Conservation (phyloP, 2,113 vertebrate genomes). For the Peucedramus taeniatus region DNA sequence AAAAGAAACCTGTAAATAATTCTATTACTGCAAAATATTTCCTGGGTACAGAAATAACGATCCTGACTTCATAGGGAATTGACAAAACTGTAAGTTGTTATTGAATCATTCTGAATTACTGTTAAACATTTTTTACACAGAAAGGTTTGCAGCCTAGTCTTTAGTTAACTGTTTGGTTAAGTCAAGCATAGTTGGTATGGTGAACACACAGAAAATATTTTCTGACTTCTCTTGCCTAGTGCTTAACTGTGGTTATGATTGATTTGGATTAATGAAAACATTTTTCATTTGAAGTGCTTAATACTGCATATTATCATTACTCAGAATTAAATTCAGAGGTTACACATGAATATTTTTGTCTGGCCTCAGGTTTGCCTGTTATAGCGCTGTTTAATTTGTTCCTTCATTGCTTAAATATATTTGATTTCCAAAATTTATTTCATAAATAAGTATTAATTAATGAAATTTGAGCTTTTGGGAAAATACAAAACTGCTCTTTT, state of each 20-base stretch:
- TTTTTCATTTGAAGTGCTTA: background rate
- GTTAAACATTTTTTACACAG: background rate
- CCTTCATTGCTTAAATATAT: background rate
- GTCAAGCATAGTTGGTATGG: background rate
- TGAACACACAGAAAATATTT: background rate
- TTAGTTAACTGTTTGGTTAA: background rate
- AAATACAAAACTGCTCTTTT: background rate
- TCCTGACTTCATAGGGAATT: background rate
- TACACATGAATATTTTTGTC: background rate
- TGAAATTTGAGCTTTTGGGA: background rate
- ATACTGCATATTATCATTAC: background rate
- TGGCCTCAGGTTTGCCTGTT: background rate
- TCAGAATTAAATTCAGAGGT: background rate
- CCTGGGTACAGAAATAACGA: background rate
- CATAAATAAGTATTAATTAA: background rate
- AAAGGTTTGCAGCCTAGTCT: background rate
- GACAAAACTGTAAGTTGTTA: background rate
- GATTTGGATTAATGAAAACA: background rate
- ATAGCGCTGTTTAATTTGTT: background rate
- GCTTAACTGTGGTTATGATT: background rate
- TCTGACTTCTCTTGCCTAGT: background rate
- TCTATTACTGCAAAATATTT: background rate
- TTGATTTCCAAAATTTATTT: background rate
- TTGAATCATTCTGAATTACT: background rate
- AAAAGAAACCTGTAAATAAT: background rate